Evolutionary conservation across 1,140 invertebrate genomes (phyloP).

Genomic region (Drosophila rhopaloa): DNA sequence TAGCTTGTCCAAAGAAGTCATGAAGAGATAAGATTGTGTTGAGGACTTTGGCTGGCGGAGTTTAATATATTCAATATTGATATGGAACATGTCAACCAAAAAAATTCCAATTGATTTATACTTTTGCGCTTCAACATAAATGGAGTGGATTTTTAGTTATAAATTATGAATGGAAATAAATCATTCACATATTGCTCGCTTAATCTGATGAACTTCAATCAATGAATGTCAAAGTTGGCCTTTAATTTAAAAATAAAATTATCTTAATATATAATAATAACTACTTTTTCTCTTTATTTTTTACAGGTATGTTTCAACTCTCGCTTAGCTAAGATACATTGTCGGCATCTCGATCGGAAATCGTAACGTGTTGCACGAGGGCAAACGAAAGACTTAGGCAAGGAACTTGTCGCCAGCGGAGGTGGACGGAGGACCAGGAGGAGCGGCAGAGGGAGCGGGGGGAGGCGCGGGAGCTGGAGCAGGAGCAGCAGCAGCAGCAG

Average conservation of each 20-base stretch:
- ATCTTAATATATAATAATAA: no score
- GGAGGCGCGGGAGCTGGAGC: not conserved
- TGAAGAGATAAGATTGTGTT: not conserved
- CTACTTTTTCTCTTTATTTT: not conserved
- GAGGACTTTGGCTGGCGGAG: not conserved
- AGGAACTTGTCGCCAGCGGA: conserved; percentile 55
- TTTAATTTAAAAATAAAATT: no score
- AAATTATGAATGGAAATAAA: no score
- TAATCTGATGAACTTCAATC: no score
- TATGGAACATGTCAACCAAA: conserved; percentile 1
- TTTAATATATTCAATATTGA: conserved; percentile 4
- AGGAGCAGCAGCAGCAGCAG: not conserved
- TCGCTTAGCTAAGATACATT: conserved; percentile 18
- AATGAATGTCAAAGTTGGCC: no score
- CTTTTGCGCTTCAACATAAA: not conserved
- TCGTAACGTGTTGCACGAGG: not conserved
- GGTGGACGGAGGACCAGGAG: conserved; percentile 25
- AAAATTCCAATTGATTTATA: conserved; percentile 2
- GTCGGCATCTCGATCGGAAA: conserved; percentile 5
- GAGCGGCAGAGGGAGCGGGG: conserved; percentile 12
- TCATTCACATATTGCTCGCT: no score
- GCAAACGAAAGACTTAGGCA: conserved; percentile 80
- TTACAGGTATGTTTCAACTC: conserved; percentile 71
- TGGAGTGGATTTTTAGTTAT: not conserved
- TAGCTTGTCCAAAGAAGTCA: not conserved